phyloP scores from a whole-genome alignment of 2,113 vertebrate species.

The Psophia crepitans region DNA sequence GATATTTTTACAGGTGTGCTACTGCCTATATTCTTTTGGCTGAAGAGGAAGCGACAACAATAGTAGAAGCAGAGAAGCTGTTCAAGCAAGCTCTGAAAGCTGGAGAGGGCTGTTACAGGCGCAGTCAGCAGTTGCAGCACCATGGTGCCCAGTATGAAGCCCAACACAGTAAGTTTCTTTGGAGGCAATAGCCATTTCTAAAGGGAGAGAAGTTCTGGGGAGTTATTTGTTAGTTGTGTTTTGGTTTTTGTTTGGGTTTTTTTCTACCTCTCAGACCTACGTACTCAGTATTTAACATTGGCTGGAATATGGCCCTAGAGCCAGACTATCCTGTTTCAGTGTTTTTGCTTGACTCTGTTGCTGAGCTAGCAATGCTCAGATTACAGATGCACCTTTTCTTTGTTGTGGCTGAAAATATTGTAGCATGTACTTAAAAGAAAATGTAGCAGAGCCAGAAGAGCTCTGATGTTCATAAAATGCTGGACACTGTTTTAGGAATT shows the following conservation, averaged over 20 bases:
- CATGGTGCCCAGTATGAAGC: conserved; percentile 96
- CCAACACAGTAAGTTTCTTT: conserved; percentile 88
- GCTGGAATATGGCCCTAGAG: neutral
- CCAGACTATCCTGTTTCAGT: neutral
- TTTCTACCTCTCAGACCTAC: neutral
- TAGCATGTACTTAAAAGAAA: neutral
- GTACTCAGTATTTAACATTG: neutral
- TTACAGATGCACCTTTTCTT: neutral
- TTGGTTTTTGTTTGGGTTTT: neutral
- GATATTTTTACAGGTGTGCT: conserved; percentile 83
- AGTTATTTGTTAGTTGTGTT: neutral
- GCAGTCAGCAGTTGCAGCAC: conserved; percentile 94
- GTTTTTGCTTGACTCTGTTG: neutral
- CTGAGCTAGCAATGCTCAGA: neutral
- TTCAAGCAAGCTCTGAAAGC: conserved; percentile 96
- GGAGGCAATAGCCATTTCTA: neutral
- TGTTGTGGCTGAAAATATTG: neutral
- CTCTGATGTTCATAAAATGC: neutral
- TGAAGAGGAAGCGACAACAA: conserved; percentile 96
- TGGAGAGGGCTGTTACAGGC: conserved; percentile 92
- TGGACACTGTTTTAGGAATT: neutral
- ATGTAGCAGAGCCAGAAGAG: neutral
- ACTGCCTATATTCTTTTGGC: conserved; percentile 96
- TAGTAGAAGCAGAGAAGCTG: conserved; percentile 94
- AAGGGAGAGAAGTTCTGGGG: neutral